Evolutionary conservation across 2,797 vertebrate genomes (phyloP), one percentile per base, ranked within the genome.

Genomic region (Mionectes olivaceus): DNA sequence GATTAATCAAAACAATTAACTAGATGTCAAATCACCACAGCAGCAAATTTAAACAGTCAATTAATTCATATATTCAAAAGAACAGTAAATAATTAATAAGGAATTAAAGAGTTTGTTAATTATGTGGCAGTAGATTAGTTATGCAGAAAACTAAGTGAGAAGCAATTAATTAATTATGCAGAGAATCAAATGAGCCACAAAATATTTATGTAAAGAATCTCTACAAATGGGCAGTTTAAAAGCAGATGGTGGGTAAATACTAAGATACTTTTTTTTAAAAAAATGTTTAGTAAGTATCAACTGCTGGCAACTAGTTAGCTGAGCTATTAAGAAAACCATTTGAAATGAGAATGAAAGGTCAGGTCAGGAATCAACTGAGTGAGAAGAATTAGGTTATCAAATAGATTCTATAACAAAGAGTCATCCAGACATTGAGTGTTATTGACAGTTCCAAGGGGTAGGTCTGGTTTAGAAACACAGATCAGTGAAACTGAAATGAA

Each of bases 81-180:
- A 95, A 95, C 69, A 74, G 92, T 94, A 95, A 97, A 97, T 95
- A 95, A 93, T 95, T 94, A 95, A 95, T 86, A 94, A 89, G 85
- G 82, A 94, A 90, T 95, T 97, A 95, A 95, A 87, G 85, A 96
- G 87, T 94, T 94, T 97, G 95, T 96, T 93, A 93, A 96, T 95
- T 96, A 97, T 9, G 88, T 96, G 92, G 79, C 89, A 94, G 84
- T 53, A 89, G 76, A 97, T 97, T 93, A 96, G 92, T 92, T 94
- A 95, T 94, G 96, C 90, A 93, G 93, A 88, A 95, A 95, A 92
- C 75, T 90, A 96, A 95, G 87, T 92, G 89, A 96, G 90, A 94
- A 91, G 93, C 90, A 93, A 96, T 96, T 96, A 95, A 93, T 95
- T 95, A 95, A 97, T 96, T 95, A 97, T 95, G 93, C 87, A 94